Evolutionary conservation across 2,797 vertebrate species (phyloP).

Genomic region (Cephalopachus bancanus): DNA sequence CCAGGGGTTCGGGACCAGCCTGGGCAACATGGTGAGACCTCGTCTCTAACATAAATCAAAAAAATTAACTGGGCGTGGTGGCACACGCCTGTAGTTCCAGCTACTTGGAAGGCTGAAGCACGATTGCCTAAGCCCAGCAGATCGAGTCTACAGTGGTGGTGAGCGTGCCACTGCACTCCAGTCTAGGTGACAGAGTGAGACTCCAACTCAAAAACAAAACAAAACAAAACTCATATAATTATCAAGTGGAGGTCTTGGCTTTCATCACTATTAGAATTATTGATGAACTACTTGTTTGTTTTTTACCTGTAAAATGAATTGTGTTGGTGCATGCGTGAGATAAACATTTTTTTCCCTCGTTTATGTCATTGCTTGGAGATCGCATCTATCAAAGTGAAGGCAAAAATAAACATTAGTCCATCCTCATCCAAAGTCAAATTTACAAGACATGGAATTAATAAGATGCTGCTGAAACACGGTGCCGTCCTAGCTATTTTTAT

Average conservation of each 20-base stretch:
- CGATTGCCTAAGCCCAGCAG: too few species aligned
- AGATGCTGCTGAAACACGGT: not conserved
- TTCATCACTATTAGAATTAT: not conserved
- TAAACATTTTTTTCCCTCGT: not conserved
- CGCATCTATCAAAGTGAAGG: constrained; percentile 52
- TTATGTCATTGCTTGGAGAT: not conserved
- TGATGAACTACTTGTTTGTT: not conserved
- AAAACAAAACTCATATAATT: not conserved
- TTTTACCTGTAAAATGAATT: not conserved
- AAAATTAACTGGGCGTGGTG: too few species aligned
- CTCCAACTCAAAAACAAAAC: too few species aligned
- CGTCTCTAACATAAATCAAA: too few species aligned
- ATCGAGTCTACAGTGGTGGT: too few species aligned
- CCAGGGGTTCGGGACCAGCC: too few species aligned
- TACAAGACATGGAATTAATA: not conserved
- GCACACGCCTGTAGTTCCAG: too few species aligned
- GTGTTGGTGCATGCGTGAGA: not conserved
- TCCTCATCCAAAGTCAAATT: constrained; percentile 41
- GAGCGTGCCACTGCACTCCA: too few species aligned
- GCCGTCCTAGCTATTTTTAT: not conserved
- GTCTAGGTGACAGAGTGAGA: too few species aligned
- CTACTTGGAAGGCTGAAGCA: too few species aligned
- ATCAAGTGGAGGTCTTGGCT: not conserved
- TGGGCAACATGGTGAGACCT: too few species aligned
- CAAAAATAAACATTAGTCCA: constrained; percentile 47